These are phyloP conservation scores for Capra hircus DNA, from an alignment of 2,113 vertebrate genomes.

Conservation along the genomic window DNA sequence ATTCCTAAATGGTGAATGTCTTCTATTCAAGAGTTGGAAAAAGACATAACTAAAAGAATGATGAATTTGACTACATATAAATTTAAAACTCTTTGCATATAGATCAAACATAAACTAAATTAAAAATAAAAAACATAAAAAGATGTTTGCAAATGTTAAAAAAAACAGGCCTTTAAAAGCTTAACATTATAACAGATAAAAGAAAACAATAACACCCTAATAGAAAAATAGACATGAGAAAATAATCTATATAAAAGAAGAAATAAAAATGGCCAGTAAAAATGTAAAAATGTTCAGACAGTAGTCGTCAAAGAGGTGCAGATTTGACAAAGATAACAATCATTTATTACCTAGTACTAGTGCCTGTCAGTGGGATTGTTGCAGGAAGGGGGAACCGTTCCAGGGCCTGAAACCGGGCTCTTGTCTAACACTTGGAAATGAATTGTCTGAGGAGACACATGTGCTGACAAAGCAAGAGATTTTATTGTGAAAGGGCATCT, in stretches of 20 bases:
- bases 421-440: not conserved
- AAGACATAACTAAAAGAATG: not conserved
- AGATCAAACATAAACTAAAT: not conserved
- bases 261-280: not conserved
- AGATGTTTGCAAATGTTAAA: not conserved
- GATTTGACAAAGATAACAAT: not conserved
- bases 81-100: not conserved
- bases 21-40: not conserved
- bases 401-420: not conserved
- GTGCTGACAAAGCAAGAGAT: not conserved
- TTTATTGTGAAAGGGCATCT: not conserved
- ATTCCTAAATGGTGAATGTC: not conserved
- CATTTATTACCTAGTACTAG: not conserved
- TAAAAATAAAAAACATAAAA: not conserved
- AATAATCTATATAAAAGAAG: not conserved
- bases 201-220: not conserved
- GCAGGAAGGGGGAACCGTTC: not conserved
- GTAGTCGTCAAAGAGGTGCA: not conserved
- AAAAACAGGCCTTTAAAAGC: not conserved
- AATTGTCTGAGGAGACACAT: not conserved
- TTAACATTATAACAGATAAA: not conserved
- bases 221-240: not conserved
- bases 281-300: not conserved
- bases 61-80: not conserved
- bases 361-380: not conserved